Evolutionary conservation across 2,797 vertebrate species (phyloP), one percentile per base, ranked within the genome.

Genomic region (Catostomus latipinnis): DNA sequence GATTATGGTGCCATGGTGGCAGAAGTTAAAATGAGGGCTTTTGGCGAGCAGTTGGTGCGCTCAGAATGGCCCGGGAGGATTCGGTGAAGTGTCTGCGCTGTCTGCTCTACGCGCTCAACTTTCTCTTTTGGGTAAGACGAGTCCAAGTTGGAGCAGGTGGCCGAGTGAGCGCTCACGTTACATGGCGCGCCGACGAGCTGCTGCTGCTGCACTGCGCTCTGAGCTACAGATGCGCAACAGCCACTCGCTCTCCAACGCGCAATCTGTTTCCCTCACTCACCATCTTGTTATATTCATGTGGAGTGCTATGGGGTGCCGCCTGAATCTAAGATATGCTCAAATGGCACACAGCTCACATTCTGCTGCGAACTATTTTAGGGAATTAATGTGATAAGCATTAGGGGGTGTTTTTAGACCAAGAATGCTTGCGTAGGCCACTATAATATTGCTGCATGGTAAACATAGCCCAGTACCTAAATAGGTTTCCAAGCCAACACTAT

Each of bases 81-180:
- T 97, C 97, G 34, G 96, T 99, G 90, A 95, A 94, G 92, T 99
- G 97, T 87, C 90, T 98, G 88, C 96, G 97, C 81, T 96, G 96
- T 79, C 91, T 98, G 86, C 96, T 99, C 71, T 97, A 96, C 86
- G 96, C 96, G 67, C 95, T 99, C 90, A 98, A 98, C 90, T 92
- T 98, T 87, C 95, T 99, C 76, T 97, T 99, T 90, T 98, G 97
- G 97, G 97, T 99, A 94, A 97, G 96, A 93, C 76, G 74, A 88
- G 86, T 80, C 78, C 85, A 79, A 76, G 81, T 56, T 81, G 85
- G 74, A 90, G 89, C 94, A 94, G 94, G 92, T 94, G 94, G 86
- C 61, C 66, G 75, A 53, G 61, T 72, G 82, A 75, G 80, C 79
- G 83, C 85, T 85, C 76, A 71, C 78, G 71, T 91, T 90, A 88